A percentile compares a stretch with the other conserved stretches of the same genome.
Evolutionary conservation across 2,113 vertebrate species (phyloP).

Genomic region (Tupaia chinensis): DNA sequence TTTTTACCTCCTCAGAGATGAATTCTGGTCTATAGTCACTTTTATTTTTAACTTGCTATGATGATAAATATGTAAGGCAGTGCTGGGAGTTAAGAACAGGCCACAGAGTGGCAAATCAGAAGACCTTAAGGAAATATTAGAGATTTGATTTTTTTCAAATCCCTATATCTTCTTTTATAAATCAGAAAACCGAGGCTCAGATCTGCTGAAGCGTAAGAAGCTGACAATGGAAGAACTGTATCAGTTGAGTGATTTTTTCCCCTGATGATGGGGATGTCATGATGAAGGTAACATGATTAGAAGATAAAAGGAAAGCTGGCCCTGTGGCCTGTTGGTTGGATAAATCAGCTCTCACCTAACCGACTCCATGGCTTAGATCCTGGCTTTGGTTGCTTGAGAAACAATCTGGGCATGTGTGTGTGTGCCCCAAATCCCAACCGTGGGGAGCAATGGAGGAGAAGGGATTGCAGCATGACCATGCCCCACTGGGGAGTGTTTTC

Average conservation of each 20-base stretch:
- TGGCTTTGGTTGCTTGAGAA: no score
- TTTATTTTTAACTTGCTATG: slow-evolving; percentile 25
- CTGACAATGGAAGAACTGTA: neutral
- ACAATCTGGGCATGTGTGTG: no score
- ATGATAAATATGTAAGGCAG: neutral
- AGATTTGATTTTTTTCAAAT: neutral
- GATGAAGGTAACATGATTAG: neutral
- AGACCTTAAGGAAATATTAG: neutral
- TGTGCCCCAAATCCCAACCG: no score
- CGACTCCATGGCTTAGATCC: no score
- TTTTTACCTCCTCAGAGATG: neutral
- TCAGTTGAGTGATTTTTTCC: neutral
- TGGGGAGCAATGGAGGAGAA: no score
- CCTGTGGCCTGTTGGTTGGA: no score
- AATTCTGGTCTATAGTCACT: neutral
- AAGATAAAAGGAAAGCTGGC: neutral
- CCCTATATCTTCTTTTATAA: neutral
- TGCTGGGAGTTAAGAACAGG: neutral
- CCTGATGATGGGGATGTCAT: neutral
- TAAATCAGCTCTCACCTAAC: no score
- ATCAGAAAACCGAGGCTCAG: neutral
- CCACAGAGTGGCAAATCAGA: neutral
- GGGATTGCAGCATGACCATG: no score
- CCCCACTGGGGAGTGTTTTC: no score
- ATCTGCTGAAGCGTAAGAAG: neutral